Base-by-base conservation (phyloP, 2,888 invertebrate species). In the Clostera curtula region DNA sequence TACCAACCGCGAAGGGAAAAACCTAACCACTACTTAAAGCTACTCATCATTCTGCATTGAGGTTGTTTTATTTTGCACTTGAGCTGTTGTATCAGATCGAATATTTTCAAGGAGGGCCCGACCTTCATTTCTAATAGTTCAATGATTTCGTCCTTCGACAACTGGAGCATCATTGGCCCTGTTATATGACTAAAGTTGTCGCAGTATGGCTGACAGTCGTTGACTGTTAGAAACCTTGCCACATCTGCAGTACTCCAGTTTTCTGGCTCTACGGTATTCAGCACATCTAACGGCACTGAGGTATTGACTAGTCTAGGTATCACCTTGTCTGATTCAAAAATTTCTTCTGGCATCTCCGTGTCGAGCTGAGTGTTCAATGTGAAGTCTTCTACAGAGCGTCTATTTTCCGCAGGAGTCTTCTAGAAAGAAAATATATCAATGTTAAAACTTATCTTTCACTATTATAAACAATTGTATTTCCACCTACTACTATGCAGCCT, bases 71-170 rank as follows among this genome's bases (percentile, higher is more conserved):
- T 89, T 85, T 93, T 93, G 69, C 90, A 90, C 82, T 95, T 95
- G 27, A 97, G 86, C 65, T 96, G 95, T 59, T 95, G 93, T 60
- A 97, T 93, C 43, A 97, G 87, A 82, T 97, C 95, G 62, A 89
- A 93, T 54, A 97, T 96, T 85, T 97, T 97, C 34, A 97, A 73
- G 9, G 96, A 95, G 4, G 97, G 97, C 1, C 97, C 97, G 33
- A 97, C 96, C 86, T 96, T 97, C 88, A 94, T 96, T 47, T 94
- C 93, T 12, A 96, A 90, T 39, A 96, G 83, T 54, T 92, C 92
- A 50, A 96, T 90, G 40, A 97, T 93, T 76, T 96, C 92, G 65
- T 96, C 96, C 80, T 96, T 95, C 25, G 91, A 91, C 33, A 97
- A 80, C 41, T 89, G 87, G 34, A 97, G 80, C 59, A 97, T 85